These are phyloP conservation scores for Tangara arthus DNA, from an alignment of 2,797 vertebrate species.

Conservation along the genomic window DNA sequence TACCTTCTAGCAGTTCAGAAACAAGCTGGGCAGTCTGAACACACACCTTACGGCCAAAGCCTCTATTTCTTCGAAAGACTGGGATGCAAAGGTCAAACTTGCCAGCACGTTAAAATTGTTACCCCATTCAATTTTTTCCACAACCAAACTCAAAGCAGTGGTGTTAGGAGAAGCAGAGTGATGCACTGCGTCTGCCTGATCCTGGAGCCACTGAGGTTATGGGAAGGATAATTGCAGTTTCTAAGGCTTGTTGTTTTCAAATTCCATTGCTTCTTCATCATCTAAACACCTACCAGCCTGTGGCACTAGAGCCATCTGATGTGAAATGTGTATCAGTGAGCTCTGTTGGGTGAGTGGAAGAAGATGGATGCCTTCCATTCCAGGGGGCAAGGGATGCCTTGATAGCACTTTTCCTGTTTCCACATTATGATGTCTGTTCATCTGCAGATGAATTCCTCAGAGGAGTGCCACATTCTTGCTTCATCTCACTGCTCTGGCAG, in stretches of 20 bases:
- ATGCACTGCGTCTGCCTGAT: neutral
- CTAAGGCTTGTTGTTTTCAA: neutral
- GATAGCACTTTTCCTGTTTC: neutral
- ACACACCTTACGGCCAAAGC: neutral
- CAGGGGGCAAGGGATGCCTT: neutral
- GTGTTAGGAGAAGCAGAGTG: neutral
- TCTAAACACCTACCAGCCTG: neutral
- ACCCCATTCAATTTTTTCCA: fast-evolving
- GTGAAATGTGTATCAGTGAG: neutral
- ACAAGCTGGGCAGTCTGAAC: neutral
- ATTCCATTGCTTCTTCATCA: neutral
- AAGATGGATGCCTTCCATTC: neutral
- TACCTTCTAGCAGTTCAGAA: neutral
- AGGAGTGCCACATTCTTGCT: neutral
- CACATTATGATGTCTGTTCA: neutral
- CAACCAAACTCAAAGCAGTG: neutral
- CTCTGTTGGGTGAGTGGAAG: neutral
- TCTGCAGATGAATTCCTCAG: neutral
- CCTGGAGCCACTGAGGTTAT: neutral
- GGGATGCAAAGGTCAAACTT: neutral
- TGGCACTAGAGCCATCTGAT: neutral
- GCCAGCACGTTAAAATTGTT: neutral
- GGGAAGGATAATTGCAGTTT: neutral
- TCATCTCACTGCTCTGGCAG: neutral
- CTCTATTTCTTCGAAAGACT: neutral